Base-by-base conservation (phyloP, 2,113 vertebrate species). In the Spilogale gracilis region DNA sequence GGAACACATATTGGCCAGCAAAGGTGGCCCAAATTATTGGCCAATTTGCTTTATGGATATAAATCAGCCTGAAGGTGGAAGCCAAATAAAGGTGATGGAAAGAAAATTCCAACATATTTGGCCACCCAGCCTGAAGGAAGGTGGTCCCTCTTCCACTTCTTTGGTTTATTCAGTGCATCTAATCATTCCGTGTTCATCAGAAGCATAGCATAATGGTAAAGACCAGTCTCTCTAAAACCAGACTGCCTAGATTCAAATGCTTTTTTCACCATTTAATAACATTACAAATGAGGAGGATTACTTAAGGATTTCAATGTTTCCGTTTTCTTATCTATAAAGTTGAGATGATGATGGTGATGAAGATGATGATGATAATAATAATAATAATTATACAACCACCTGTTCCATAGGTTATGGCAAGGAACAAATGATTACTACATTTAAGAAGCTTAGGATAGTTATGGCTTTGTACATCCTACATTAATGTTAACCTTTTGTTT, bases 141-240 rank as follows among this genome's bases (percentile, higher is more conserved):
- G 0, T 2, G 3, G 6, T 5, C 3, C 8, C 11, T 61, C 32
- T 83, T 30, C 23, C 3, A 0, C 17, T 86, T 27, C 21, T 58
- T 32, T 61, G 7, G 25, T 58, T 63, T 9, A 14, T 23, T 78
- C 52, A 50, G 1, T 13, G 18, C n/a, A 71, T 32, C 23, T 21
- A 32, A 9, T 65, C 45, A 6, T 1, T 38, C 20, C n/a, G 30
- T 14, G 38, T 6, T 58, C 52, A 25, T 54, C 43, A n/a, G 9
- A 50, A 50, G 58, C 11, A 6, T 45, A 4, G 27, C 14, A 9
- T 2, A 8, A 12, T 48, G 23, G 17, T 13, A 17, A 52, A 67
- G 13, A 58, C 11, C 4, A 38, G 50, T 54, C n/a, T 25, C 4
- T 30, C 63, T 17, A n/a, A 4, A 91, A 4, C 16, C 3, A 54